Percentiles rank a stretch among this genome's conserved stretches.
These are phyloP conservation scores for Penelope pileata DNA, from an alignment of 2,113 vertebrate genomes.

Conservation along the genomic window DNA sequence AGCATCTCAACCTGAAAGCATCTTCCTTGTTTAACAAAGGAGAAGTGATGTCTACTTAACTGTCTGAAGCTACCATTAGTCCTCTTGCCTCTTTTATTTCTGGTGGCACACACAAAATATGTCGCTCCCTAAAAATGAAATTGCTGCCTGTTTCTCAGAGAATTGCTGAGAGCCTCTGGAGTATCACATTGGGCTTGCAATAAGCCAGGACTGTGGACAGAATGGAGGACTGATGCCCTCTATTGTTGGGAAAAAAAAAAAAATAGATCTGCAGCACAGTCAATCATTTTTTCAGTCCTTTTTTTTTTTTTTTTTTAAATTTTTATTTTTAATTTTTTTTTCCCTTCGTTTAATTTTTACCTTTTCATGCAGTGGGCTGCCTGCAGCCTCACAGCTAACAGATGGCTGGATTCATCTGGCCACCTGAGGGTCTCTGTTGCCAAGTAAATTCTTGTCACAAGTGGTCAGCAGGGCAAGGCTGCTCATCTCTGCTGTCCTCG, in stretches of 20 bases:
- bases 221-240: conserved; percentile 59
- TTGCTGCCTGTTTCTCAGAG: background rate
- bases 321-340: fast-evolving
- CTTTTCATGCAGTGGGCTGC: background rate
- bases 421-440: background rate
- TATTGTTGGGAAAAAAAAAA: conserved; percentile 44
- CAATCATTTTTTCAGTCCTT: background rate
- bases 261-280: background rate
- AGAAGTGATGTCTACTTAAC: background rate
- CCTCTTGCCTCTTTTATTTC: background rate
- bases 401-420: conserved; percentile 46
- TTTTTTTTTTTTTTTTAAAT: background rate
- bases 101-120: background rate
- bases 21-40: background rate
- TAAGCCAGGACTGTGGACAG: background rate
- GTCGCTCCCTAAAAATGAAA: background rate
- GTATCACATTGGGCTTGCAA: background rate
- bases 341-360: background rate
- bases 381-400: background rate
- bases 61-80: background rate
- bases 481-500: background rate
- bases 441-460: conserved; percentile 29
- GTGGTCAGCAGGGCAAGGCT: conserved; percentile 18
- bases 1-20: background rate
- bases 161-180: background rate